A percentile compares a stretch with the other conserved stretches of the same genome.
Evolutionary conservation across 2,888 invertebrate species (phyloP).

Genomic region (Lasioglossum morio): DNA sequence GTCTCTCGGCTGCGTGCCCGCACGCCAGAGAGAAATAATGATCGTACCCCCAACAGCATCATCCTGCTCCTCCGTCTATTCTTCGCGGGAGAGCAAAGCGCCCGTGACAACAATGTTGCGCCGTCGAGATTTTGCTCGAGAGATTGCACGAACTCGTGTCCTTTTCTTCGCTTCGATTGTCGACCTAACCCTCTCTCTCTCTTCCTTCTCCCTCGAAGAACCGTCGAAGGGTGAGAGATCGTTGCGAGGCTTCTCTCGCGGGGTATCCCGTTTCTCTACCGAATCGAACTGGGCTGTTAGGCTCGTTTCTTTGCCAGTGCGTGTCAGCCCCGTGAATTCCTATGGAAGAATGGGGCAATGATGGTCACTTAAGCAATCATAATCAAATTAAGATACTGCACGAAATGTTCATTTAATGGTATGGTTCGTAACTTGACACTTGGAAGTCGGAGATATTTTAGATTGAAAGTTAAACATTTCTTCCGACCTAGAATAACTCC

Average conservation of each 20-base stretch:
- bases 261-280: slow-evolving; percentile 36
- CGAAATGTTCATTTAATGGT: too few species aligned
- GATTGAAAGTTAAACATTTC: too few species aligned
- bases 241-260: slow-evolving; percentile 63
- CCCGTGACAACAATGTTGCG: slow-evolving; percentile 65
- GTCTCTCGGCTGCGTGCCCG: slow-evolving; percentile 39
- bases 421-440: too few species aligned
- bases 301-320: background rate
- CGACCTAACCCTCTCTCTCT: background rate
- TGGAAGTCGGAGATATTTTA: too few species aligned
- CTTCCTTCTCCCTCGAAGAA: background rate
- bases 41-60: slow-evolving; percentile 62
- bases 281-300: slow-evolving; percentile 29
- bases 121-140: slow-evolving; percentile 44
- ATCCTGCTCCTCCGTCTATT: slow-evolving; percentile 54
- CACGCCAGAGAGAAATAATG: slow-evolving; percentile 69
- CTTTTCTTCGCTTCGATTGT: slow-evolving; percentile 59
- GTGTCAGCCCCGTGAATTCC: background rate
- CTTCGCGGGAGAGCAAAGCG: slow-evolving; percentile 55
- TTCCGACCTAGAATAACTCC: too few species aligned
- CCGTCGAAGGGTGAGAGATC: slow-evolving; percentile 33
- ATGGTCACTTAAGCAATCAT: background rate
- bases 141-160: slow-evolving; percentile 56
- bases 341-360: background rate
- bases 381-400: too few species aligned